Percentiles rank a stretch among this genome's conserved stretches.
Evolutionary conservation across 2,888 invertebrate genomes (phyloP).

Genomic region (Salpingus planirostris): DNA sequence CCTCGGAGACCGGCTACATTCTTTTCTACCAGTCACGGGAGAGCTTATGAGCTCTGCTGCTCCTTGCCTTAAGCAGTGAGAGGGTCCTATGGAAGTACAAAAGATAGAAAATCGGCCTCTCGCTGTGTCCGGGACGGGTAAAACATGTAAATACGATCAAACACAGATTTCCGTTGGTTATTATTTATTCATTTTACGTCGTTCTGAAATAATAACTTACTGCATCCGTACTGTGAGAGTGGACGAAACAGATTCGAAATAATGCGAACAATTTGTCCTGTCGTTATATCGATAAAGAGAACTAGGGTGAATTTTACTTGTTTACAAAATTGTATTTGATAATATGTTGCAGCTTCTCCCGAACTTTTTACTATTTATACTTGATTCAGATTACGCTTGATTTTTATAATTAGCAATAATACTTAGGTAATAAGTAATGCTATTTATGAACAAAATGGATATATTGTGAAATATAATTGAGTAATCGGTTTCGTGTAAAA

Average conservation of each 20-base stretch:
- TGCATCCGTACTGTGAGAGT: conserved; percentile 1
- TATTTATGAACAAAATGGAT: conserved; percentile 2
- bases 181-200: conserved; percentile 9
- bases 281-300: background rate
- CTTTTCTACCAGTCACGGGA: conserved; percentile 90
- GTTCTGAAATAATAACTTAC: conserved; percentile 1
- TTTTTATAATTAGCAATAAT: conserved; percentile 12
- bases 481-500: conserved; percentile 11
- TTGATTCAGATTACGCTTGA: conserved; percentile 6
- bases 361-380: too few relatives aligned
- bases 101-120: too few relatives aligned
- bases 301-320: conserved; percentile 14
- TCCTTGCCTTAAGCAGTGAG: conserved; percentile 18
- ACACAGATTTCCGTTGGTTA: conserved; percentile 8
- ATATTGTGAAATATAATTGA: conserved; percentile 1
- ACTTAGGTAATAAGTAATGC: conserved; percentile 6
- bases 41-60: conserved; percentile 29
- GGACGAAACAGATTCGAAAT: too few relatives aligned
- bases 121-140: conserved; percentile 13
- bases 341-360: too few relatives aligned
- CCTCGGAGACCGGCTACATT: conserved; percentile 99
- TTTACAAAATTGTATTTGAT: too few relatives aligned
- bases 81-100: conserved; percentile 12
- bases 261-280: too few relatives aligned
- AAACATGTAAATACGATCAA: conserved; percentile 9